Percentiles rank a stretch among this genome's conserved stretches.
Evolutionary conservation across 2,888 invertebrate species (phyloP).

Genomic region (Deilephila porcellus): DNA sequence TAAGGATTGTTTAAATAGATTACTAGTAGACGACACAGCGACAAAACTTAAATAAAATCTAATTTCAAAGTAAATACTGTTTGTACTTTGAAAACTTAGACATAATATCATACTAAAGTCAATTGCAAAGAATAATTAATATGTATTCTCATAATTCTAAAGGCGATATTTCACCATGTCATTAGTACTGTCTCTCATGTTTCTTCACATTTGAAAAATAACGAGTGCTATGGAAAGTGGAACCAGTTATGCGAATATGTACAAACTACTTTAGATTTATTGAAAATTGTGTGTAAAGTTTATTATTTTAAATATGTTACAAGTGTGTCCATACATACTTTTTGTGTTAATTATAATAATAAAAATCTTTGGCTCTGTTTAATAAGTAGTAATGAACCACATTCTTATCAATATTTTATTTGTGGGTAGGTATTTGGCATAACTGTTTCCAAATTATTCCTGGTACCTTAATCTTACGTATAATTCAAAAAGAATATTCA

Average conservation of each 20-base stretch:
- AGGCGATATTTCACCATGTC: not conserved
- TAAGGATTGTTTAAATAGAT: no score
- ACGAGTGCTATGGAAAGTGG: not conserved
- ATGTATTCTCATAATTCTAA: not conserved
- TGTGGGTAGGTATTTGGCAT: not conserved
- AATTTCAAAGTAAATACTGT: conserved; percentile 21
- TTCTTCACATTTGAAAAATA: not conserved
- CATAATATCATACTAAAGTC: not conserved
- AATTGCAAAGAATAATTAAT: not conserved
- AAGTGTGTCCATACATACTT: no score
- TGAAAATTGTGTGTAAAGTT: no score
- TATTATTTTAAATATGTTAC: no score
- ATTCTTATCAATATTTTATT: no score
- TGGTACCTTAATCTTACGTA: conserved; percentile 5
- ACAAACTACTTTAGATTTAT: no score
- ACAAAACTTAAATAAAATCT: not conserved
- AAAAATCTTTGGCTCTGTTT: no score
- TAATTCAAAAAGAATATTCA: not conserved
- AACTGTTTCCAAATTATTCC: not conserved
- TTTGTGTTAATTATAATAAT: no score
- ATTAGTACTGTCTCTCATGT: no score
- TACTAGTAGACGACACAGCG: not conserved
- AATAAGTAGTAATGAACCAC: no score
- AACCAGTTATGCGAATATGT: no score
- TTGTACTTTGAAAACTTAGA: conserved; percentile 13